Percentiles rank a stretch among this genome's conserved stretches.
phyloP scores from a whole-genome alignment of 2,888 invertebrate genomes.

The Limnephilus lunatus region DNA sequence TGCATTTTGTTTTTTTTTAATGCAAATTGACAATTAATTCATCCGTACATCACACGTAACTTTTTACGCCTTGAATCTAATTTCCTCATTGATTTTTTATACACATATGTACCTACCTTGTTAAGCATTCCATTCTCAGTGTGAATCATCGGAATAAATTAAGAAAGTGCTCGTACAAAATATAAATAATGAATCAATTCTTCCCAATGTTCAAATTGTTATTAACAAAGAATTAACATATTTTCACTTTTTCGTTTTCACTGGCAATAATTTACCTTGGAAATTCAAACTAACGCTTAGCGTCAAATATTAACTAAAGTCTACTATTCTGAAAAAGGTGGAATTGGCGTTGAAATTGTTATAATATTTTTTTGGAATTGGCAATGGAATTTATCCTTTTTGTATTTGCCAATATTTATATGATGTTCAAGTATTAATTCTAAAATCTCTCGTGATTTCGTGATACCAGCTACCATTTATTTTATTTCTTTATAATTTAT shows the following conservation, averaged over 20 bases:
- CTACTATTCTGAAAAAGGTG: background rate
- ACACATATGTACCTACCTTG: background rate
- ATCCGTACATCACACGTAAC: background rate
- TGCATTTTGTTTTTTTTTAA: background rate
- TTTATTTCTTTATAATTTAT: no score
- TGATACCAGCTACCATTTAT: no score
- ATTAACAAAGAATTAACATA: background rate
- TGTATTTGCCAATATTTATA: no score
- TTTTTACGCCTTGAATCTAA: background rate
- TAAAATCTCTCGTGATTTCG: no score
- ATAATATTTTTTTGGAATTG: no score
- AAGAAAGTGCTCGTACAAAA: background rate
- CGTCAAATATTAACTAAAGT: background rate
- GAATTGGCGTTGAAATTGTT: no score
- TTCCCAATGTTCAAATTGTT: background rate
- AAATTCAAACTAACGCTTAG: background rate
- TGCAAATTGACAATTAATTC: background rate
- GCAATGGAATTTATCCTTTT: no score
- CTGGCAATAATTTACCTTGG: background rate
- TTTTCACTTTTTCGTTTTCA: background rate
- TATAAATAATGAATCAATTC: background rate
- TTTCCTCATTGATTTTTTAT: background rate
- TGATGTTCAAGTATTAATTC: no score
- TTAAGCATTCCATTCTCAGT: background rate
- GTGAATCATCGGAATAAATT: background rate